phyloP scores from a whole-genome alignment of 2,113 vertebrate species.

The Silurus meridionalis region DNA sequence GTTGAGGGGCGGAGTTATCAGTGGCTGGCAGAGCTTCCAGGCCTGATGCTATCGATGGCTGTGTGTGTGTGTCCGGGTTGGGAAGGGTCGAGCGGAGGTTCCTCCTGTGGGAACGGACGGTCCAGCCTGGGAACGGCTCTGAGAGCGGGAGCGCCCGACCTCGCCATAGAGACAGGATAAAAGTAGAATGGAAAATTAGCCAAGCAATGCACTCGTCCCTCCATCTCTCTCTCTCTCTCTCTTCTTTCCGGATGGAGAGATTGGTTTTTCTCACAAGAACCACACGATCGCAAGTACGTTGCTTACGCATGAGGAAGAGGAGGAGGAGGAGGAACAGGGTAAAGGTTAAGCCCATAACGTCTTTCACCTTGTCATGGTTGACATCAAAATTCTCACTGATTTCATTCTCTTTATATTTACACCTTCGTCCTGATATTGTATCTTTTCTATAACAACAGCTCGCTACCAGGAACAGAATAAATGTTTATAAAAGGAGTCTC shows the following conservation, averaged over 20 bases:
- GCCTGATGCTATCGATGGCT: constrained; percentile 55
- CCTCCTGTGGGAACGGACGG: constrained; percentile 62
- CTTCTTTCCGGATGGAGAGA: constrained; percentile 55
- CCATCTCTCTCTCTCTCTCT: constrained; percentile 46
- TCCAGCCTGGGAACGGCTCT: constrained; percentile 71
- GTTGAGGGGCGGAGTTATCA: constrained; percentile 27
- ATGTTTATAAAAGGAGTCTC: background rate
- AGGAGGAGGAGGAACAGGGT: constrained; percentile 19
- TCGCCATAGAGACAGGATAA: constrained; percentile 59
- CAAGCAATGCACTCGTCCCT: constrained; percentile 32
- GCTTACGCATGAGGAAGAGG: constrained; percentile 40
- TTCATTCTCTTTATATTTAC: background rate
- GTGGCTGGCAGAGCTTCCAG: constrained; percentile 48
- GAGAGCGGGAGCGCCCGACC: constrained; percentile 58
- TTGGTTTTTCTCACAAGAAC: constrained; percentile 74
- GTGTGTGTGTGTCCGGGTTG: constrained; percentile 53
- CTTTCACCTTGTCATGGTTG: constrained; percentile 30
- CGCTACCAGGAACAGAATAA: background rate
- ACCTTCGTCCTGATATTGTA: background rate
- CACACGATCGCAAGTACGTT: constrained; percentile 40
- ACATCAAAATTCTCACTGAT: background rate
- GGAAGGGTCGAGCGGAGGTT: constrained; percentile 62
- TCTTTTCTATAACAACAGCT: background rate
- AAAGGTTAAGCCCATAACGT: background rate
- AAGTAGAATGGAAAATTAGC: constrained; percentile 76